Base-by-base conservation (phyloP, 1,140 invertebrate species). In the Caenorhabditis inopinata region DNA sequence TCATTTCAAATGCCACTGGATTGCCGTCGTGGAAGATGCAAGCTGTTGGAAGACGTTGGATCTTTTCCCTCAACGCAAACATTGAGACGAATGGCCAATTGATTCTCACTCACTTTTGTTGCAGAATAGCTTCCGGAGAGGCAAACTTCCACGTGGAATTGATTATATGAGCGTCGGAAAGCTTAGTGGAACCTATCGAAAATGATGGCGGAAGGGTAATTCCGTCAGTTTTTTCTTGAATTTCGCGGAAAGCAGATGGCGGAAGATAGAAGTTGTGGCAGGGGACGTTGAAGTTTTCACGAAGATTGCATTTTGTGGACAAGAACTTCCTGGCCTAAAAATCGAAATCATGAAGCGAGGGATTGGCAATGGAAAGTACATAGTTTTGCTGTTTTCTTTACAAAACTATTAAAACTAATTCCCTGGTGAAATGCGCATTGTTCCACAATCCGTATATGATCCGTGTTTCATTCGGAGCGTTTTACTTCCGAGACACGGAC, bases 121-220 rank as follows among this genome's bases (percentile, higher is more conserved):
- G 58, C 4, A 68, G 12, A 68, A 68, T 21, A 6, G 16, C n/a
- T 38, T 68, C 58, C 18, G 58, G 32, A 42, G 32, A 21, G 9
- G 58, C 32, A 38, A 68, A 68, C n/a, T 68, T 68, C 58, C 58
- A 68, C 7, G 58, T 68, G n/a, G 58, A 68, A 42, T 38, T 38
- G 32, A 68, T 32, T n/a, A 38, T 68, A 38, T 68, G 29, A n/a
- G 58, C 5, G 23, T 68, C n/a, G 12, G 29, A 35, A 0, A 68
- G 16, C 12, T 9, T 16, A 42, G 58, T 68, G 25, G 58, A 68
- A 42, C 58, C 58, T 21, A 68, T 68, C 1, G 29, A 38, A 68
- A 42, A 68, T 9, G 32, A 38, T 1, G n/a, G 5, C 6, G 58
- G 58, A 68, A 68, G 58, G 2, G 58, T 68, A 18, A 68, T 68